Conservation (phyloP, 1,140 invertebrate species). For the Heliconius eleuchia region DNA sequence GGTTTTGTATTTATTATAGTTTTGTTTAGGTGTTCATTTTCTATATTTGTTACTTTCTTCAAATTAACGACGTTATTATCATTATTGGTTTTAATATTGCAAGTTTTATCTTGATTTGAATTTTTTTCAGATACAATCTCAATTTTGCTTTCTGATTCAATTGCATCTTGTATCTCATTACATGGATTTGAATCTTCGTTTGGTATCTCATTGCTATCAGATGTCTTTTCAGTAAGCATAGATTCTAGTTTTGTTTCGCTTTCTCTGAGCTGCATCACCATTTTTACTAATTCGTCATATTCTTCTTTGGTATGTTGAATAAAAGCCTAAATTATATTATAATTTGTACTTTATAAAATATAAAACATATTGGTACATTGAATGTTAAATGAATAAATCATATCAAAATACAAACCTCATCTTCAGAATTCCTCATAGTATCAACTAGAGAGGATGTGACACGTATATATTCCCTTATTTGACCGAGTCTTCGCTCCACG, state of each 20-base stretch:
- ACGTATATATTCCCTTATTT: slow-evolving; percentile 84
- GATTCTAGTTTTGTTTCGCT: slow-evolving; percentile 74
- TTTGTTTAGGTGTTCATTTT: slow-evolving; percentile 77
- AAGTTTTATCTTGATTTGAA: slow-evolving; percentile 47
- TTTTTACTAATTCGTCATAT: slow-evolving; percentile 77
- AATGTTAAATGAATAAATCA: not conserved
- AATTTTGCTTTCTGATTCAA: slow-evolving; percentile 32
- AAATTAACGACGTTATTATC: slow-evolving; percentile 52
- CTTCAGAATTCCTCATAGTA: slow-evolving; percentile 82
- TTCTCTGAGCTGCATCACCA: slow-evolving; percentile 77
- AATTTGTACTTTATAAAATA: slow-evolving; percentile 6
- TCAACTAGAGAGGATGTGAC: slow-evolving; percentile 84
- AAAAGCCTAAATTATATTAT: slow-evolving; percentile 69
- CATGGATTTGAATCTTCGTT: slow-evolving; percentile 45
- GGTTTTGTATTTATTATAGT: slow-evolving; percentile 53
- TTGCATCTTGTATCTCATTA: slow-evolving; percentile 33
- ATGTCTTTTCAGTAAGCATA: slow-evolving; percentile 57
- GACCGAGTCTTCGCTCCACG: slow-evolving; percentile 82
- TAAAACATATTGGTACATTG: not conserved
- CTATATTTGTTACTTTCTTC: slow-evolving; percentile 74
- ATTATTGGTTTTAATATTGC: slow-evolving; percentile 49
- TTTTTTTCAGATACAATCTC: slow-evolving; percentile 38
- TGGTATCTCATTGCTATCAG: slow-evolving; percentile 61
- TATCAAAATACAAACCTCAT: slow-evolving; percentile 77
- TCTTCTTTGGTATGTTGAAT: slow-evolving; percentile 77